These are phyloP conservation scores for Aromia moschata DNA, from an alignment of 2,888 invertebrate species.

Conservation along the genomic window DNA sequence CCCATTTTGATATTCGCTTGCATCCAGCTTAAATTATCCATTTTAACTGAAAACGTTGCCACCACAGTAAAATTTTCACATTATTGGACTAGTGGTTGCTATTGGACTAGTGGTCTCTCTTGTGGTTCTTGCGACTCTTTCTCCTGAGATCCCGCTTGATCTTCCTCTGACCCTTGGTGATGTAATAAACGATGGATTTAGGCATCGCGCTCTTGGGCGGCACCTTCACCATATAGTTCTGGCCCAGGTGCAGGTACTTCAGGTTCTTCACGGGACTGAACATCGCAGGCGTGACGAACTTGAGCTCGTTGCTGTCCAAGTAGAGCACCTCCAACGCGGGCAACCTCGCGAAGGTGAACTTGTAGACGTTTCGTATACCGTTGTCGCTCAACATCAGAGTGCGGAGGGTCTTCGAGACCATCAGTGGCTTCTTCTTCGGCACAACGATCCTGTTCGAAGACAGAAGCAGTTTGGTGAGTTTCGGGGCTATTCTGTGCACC, in stretches of 20 bases:
- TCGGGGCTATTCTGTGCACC: conserved; percentile 43
- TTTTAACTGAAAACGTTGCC: no score
- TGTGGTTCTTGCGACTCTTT: neutral
- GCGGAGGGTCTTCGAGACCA: conserved; percentile 49
- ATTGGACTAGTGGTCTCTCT: no score
- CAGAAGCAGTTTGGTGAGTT: conserved; percentile 51
- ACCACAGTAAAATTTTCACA: no score
- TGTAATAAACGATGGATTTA: conserved; percentile 35
- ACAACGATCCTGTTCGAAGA: conserved; percentile 42
- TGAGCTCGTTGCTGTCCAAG: conserved; percentile 54
- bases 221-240: conserved; percentile 46
- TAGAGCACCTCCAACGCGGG: conserved; percentile 53
- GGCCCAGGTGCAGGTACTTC: conserved; percentile 54
- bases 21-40: no score
- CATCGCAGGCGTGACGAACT: conserved; percentile 44
- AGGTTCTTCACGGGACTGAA: conserved; percentile 49
- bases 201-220: conserved; percentile 42
- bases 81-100: no score
- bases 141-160: neutral
- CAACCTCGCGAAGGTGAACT: conserved; percentile 49
- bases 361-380: conserved; percentile 47
- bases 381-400: conserved; percentile 56
- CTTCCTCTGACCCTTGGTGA: conserved; percentile 37
- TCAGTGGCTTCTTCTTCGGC: conserved; percentile 48
- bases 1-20: no score